Base-by-base conservation (phyloP, 2,113 vertebrate species). In the Hassar affinis region DNA sequence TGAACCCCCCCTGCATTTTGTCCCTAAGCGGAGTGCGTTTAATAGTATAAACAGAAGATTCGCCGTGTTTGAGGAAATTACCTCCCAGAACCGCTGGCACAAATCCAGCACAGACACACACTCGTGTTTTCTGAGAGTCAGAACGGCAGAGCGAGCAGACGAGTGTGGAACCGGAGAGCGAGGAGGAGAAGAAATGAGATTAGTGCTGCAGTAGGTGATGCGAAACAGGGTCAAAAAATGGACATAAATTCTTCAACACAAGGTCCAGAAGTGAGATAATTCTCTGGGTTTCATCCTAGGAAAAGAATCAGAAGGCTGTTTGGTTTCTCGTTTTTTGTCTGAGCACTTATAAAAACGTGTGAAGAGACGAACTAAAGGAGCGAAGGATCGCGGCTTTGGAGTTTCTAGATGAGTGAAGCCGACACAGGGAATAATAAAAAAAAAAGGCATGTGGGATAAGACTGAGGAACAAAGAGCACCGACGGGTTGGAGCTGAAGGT, bases 81-180 rank as follows among this genome's bases (percentile, higher is more conserved):
- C 91, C 91, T 93, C 93, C 92, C 92, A 92, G 90, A 92, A 92
- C 89, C 85, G 64, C 85, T 92, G 94, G 94, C 92, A 88, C 49
- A 74, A 71, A 72, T 91, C 94, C 93, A 94, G 85, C 84, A 79
- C 25, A 71, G 89, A 92, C 91, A 92, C 91, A 91, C 90, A 92
- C 91, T 91, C 91, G 87, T 89, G 93, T 91, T 89, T 90, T 90
- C 89, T 92, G 76, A 5, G 69, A 71, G 85, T 45, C 69, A 83
- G 87, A 30, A 64, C 62, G 78, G 11, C 79, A 51, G 78, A 38
- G 75, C 6, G 57, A 87, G 85, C 71, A 51, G 84, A 88, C 84
- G 25, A 78, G 74, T n/a, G 15, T 82, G 51, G 86, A 81, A 87
- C 64, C 80, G 87, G 85, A 59, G 86, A 90, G 82, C 86, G 30